phyloP scores from a whole-genome alignment of 1,140 invertebrate genomes.

The Heliconius hermathena region DNA sequence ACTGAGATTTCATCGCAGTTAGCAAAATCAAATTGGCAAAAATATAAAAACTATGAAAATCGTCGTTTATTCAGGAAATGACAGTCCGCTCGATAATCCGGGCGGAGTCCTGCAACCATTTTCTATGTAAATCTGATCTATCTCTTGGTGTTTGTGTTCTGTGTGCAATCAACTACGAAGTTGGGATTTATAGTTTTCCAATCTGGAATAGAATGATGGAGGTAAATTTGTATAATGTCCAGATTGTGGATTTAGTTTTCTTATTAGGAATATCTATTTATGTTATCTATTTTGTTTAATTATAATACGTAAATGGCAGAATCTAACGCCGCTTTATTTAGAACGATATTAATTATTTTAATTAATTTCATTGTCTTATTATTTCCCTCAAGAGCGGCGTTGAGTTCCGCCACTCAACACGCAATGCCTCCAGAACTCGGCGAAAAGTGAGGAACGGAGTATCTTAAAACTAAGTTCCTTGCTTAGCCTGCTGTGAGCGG shows the following conservation, averaged over 20 bases:
- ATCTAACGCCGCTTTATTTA: no score
- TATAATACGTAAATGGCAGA: no score
- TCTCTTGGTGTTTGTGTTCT: slow-evolving; percentile 40
- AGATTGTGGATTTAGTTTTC: neutral
- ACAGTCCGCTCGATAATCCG: slow-evolving; percentile 8
- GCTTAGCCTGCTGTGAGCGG: no score
- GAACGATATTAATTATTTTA: no score
- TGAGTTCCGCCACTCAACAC: no score
- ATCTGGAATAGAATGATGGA: slow-evolving; percentile 12
- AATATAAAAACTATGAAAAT: neutral
- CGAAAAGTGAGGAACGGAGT: no score
- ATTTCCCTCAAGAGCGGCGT: no score
- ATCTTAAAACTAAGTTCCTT: no score
- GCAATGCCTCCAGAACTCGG: no score
- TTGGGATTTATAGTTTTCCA: slow-evolving; percentile 34
- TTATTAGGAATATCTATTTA: neutral
- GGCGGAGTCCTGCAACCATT: slow-evolving; percentile 22
- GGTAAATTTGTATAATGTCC: slow-evolving; percentile 9
- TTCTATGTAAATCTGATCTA: slow-evolving; percentile 41
- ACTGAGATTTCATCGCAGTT: neutral
- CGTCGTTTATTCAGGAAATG: slow-evolving; percentile 16
- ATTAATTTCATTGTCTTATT: no score
- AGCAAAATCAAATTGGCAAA: neutral
- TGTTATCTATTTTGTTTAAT: no score
- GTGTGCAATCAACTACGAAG: slow-evolving; percentile 40